Conservation (phyloP, 2,797 vertebrate genomes). For the Smutsia gigantea region DNA sequence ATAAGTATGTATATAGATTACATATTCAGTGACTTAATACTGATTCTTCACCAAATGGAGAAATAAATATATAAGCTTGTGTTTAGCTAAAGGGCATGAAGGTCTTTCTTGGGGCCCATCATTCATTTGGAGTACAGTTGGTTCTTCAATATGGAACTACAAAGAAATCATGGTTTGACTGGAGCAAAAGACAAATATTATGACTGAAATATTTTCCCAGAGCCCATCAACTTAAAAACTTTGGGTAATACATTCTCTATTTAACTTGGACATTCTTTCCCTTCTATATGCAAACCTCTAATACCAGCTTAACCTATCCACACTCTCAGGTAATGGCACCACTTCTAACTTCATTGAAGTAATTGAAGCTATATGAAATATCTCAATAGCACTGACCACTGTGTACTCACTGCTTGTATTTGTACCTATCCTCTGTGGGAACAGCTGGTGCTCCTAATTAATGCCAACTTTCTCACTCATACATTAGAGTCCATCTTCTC, state of each 20-base stretch:
- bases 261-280: neutral
- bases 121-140: neutral
- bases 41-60: neutral
- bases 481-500: neutral
- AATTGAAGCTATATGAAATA: neutral
- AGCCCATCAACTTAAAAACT: neutral
- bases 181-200: neutral
- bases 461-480: neutral
- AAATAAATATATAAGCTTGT: neutral
- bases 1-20: neutral
- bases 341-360: neutral
- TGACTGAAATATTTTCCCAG: neutral
- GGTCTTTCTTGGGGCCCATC: neutral
- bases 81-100: neutral
- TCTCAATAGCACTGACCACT: neutral
- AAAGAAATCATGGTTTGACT: neutral
- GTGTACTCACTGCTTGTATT: neutral
- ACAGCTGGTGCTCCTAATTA: neutral
- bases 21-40: neutral
- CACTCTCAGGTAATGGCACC: neutral
- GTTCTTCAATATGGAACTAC: neutral
- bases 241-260: neutral
- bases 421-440: neutral
- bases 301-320: neutral
- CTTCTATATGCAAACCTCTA: neutral